phyloP scores from a whole-genome alignment of 2,888 invertebrate genomes.

The Merodon equestris region DNA sequence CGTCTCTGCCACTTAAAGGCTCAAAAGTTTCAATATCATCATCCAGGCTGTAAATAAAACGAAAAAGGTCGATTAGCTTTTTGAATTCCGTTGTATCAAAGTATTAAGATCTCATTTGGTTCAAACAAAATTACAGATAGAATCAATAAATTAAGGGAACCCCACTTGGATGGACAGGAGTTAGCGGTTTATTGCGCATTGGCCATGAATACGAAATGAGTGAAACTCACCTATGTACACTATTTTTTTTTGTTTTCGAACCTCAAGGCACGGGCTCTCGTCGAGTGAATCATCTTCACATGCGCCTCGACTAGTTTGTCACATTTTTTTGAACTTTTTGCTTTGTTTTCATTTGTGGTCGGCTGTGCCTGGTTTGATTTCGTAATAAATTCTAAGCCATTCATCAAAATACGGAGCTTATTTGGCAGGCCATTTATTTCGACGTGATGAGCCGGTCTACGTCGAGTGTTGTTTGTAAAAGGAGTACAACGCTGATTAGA shows the following conservation, averaged over 20 bases:
- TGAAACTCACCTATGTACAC: background rate
- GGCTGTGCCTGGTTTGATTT: slow-evolving; percentile 17
- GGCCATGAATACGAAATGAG: slow-evolving; percentile 48
- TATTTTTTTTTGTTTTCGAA: slow-evolving; percentile 35
- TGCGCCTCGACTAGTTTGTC: slow-evolving; percentile 14
- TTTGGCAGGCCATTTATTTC: slow-evolving; percentile 45
- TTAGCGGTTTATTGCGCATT: slow-evolving; percentile 26
- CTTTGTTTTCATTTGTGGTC: slow-evolving; percentile 1
- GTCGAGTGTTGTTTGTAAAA: slow-evolving; percentile 15
- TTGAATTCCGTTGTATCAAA: no score
- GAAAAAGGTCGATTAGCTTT: background rate
- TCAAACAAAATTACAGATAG: background rate
- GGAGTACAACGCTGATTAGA: slow-evolving; percentile 30
- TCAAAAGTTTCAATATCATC: slow-evolving; percentile 44
- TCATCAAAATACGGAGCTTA: slow-evolving; percentile 54
- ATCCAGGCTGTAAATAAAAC: slow-evolving; percentile 39
- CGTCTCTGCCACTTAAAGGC: slow-evolving; percentile 22
- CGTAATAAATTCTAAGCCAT: slow-evolving; percentile 47
- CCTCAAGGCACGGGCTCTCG: slow-evolving; percentile 1
- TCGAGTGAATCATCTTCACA: slow-evolving; percentile 34
- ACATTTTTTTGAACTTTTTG: background rate
- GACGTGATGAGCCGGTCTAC: background rate
- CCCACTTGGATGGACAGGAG: no score
- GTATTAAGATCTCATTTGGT: no score
- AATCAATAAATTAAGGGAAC: background rate